Conservation (phyloP, 2,797 vertebrate species). For the Parambassis ranga region DNA sequence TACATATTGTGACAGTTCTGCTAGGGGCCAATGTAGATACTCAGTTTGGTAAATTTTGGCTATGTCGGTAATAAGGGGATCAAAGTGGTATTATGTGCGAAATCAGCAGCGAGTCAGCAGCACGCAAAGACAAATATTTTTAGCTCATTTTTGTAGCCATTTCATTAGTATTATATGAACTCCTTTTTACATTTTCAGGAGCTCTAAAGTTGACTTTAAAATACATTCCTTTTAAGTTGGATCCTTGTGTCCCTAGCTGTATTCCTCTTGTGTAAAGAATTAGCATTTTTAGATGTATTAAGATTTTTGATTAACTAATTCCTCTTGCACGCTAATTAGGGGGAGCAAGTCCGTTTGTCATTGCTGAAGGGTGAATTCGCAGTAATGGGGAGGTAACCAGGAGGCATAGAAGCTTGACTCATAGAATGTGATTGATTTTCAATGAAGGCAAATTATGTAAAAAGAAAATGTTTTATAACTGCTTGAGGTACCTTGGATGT, state of each 20-base stretch:
- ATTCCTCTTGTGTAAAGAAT: constrained; percentile 24
- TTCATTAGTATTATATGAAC: constrained; percentile 14
- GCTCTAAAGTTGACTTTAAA: constrained; percentile 27
- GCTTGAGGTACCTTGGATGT: neutral
- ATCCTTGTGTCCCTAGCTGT: constrained; percentile 11
- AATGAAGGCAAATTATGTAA: constrained; percentile 40
- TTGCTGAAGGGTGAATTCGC: constrained; percentile 47
- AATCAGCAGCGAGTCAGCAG: constrained; percentile 15
- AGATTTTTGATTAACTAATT: constrained; percentile 46
- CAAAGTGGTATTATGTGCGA: neutral
- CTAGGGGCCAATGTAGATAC: neutral
- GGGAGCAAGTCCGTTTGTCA: constrained; percentile 31
- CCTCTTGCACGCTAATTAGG: constrained; percentile 49
- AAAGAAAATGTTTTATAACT: constrained; percentile 9
- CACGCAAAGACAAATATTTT: neutral
- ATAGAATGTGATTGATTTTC: constrained; percentile 57
- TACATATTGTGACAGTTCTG: neutral
- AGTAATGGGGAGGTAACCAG: constrained; percentile 30
- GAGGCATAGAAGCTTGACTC: constrained; percentile 37
- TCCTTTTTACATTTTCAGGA: constrained; percentile 1
- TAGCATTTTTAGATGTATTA: constrained; percentile 49
- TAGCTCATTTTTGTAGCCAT: neutral
- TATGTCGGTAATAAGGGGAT: neutral
- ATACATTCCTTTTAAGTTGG: constrained; percentile 25
- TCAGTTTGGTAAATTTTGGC: neutral